These are phyloP conservation scores for Eriocheir sinensis DNA, from an alignment of 1,140 invertebrate genomes.

Conservation along the genomic window DNA sequence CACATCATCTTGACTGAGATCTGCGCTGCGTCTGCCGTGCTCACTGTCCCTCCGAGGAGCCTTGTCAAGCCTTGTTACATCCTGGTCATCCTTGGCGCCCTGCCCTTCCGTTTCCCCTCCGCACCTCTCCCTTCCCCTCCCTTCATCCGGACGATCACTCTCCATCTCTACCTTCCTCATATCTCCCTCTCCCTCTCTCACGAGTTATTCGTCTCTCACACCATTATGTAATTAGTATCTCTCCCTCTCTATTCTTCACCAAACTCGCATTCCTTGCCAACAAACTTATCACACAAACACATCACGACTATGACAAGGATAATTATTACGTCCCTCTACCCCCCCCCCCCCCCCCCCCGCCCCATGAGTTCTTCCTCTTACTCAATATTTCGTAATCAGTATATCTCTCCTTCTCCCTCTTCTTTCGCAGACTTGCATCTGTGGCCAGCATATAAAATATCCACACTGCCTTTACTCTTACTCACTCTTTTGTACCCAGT, in stretches of 20 bases:
- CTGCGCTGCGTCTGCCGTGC: background rate
- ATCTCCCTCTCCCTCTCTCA: background rate
- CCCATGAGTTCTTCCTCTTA: background rate
- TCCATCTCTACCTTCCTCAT: slow-evolving; percentile 8
- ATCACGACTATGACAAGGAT: too few relatives aligned
- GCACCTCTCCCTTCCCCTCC: background rate
- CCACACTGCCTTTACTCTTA: too few relatives aligned
- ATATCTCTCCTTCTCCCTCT: background rate
- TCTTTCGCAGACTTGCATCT: too few relatives aligned
- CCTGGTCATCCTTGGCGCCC: background rate
- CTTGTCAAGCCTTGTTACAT: background rate
- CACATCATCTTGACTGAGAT: background rate
- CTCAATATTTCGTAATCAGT: background rate
- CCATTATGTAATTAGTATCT: background rate
- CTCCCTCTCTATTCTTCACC: background rate
- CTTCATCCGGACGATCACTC: slow-evolving; percentile 36
- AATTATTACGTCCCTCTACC: background rate
- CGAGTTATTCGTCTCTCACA: background rate
- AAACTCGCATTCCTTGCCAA: too few relatives aligned
- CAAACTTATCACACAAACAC: too few relatives aligned
- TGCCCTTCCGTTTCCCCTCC: background rate
- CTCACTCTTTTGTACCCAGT: background rate
- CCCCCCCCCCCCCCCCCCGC: too few relatives aligned
- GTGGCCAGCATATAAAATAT: too few relatives aligned
- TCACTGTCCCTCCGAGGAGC: background rate